Evolutionary conservation across 2,888 invertebrate genomes (phyloP).

Genomic region (Parapristionchus giblindavisi): DNA sequence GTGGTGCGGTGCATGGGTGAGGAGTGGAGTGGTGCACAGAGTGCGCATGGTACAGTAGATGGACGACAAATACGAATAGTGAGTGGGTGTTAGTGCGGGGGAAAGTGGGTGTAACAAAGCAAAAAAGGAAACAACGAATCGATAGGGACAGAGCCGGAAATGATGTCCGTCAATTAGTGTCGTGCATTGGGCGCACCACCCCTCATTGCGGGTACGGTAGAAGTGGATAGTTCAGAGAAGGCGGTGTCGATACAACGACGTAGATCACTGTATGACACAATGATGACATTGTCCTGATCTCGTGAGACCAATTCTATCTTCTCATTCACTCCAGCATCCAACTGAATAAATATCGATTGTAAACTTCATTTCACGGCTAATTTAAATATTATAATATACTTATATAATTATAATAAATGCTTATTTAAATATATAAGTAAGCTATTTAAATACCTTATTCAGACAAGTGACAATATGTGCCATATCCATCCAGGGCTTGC

Average conservation of each 20-base stretch:
- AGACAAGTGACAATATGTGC: conserved; percentile 91
- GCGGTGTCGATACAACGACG: conserved; percentile 76
- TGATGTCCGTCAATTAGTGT: too few species aligned
- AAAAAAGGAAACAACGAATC: neutral
- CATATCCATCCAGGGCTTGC: conserved; percentile 94
- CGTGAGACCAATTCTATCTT: conserved; percentile 91
- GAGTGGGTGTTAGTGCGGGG: neutral
- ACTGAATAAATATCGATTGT: conserved; percentile 61
- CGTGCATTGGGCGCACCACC: neutral
- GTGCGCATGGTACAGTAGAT: neutral
- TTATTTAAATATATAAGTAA: too few species aligned
- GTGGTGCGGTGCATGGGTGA: neutral
- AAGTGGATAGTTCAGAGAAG: conserved; percentile 2
- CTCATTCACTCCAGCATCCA: conserved; percentile 73
- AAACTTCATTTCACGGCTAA: neutral
- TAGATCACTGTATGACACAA: conserved; percentile 92
- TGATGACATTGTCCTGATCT: conserved; percentile 88
- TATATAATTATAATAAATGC: too few species aligned
- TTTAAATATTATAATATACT: neutral
- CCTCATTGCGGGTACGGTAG: neutral
- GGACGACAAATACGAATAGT: neutral
- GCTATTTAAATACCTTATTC: conserved; percentile 79
- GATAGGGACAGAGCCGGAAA: neutral
- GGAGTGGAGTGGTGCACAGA: neutral
- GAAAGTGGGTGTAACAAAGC: neutral